phyloP scores from a whole-genome alignment of 2,113 vertebrate species.

The Gila orcuttii region DNA sequence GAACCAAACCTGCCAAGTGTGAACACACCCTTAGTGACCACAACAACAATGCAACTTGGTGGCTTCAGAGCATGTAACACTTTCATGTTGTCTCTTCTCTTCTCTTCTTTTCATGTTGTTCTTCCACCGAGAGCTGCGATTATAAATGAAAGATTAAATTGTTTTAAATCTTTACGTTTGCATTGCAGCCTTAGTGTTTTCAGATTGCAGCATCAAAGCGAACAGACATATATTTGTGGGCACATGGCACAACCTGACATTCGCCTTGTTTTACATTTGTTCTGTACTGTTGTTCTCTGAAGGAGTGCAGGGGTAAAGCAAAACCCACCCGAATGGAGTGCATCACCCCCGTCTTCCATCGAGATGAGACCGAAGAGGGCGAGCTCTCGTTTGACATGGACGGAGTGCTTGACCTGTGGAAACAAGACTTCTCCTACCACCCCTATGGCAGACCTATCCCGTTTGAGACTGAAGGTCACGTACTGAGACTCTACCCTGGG shows the following conservation, averaged over 20 bases:
- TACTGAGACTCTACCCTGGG: conserved; percentile 75
- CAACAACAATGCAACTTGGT: neutral
- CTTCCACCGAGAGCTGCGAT: neutral
- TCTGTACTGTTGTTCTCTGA: conserved; percentile 32
- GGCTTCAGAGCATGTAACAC: neutral
- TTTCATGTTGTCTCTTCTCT: neutral
- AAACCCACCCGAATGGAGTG: conserved; percentile 77
- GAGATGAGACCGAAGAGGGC: conserved; percentile 76
- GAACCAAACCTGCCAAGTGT: neutral
- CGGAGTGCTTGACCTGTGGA: conserved; percentile 63
- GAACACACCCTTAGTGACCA: neutral
- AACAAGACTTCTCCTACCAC: conserved; percentile 76
- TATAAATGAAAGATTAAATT: neutral
- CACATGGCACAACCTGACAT: neutral
- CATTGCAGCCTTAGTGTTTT: neutral
- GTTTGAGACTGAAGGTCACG: conserved; percentile 69
- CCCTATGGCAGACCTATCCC: conserved; percentile 69
- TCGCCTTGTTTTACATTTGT: neutral
- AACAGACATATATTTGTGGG: neutral
- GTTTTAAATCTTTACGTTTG: neutral
- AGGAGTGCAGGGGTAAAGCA: conserved; percentile 77
- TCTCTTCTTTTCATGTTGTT: neutral
- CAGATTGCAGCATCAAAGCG: neutral
- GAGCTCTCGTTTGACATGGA: conserved; percentile 81
- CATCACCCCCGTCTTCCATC: conserved; percentile 77